phyloP scores from a whole-genome alignment of 2,797 vertebrate species.

The Pipistrellus pipistrellus region DNA sequence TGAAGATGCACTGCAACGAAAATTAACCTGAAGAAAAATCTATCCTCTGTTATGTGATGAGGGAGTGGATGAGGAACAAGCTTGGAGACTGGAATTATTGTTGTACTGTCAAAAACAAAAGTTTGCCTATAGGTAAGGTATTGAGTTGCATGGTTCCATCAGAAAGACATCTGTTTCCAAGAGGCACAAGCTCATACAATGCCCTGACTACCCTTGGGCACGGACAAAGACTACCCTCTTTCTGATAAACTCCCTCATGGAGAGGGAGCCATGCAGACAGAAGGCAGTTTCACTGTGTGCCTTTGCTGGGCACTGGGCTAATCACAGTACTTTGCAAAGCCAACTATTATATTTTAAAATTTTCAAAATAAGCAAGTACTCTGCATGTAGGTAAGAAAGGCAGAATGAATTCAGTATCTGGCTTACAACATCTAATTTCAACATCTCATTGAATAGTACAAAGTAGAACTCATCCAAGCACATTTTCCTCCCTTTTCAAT shows the following conservation, averaged over 20 bases:
- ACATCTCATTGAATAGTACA: conserved; percentile 4
- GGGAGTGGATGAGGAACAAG: not conserved
- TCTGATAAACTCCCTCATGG: not conserved
- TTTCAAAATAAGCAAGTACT: not conserved
- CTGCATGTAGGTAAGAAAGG: not conserved
- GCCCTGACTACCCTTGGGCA: not conserved
- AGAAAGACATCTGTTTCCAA: not conserved
- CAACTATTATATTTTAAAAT: not conserved
- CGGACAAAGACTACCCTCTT: not conserved
- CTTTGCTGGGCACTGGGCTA: not conserved
- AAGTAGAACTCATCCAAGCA: not conserved
- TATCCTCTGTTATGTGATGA: not conserved
- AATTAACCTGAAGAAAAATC: not conserved
- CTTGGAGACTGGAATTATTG: not conserved
- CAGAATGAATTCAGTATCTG: not conserved
- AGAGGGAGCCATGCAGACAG: too few relatives aligned
- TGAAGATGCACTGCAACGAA: not conserved
- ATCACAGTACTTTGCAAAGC: not conserved
- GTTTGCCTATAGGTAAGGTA: not conserved
- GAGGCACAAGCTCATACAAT: not conserved
- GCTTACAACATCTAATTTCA: not conserved
- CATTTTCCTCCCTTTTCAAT: not conserved
- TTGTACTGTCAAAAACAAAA: not conserved
- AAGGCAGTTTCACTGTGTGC: not conserved
- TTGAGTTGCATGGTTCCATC: accelerated